Evolutionary conservation across 2,888 invertebrate genomes (phyloP), one percentile per base, ranked within the genome.

Genomic region (Acanthoscelides obtectus): DNA sequence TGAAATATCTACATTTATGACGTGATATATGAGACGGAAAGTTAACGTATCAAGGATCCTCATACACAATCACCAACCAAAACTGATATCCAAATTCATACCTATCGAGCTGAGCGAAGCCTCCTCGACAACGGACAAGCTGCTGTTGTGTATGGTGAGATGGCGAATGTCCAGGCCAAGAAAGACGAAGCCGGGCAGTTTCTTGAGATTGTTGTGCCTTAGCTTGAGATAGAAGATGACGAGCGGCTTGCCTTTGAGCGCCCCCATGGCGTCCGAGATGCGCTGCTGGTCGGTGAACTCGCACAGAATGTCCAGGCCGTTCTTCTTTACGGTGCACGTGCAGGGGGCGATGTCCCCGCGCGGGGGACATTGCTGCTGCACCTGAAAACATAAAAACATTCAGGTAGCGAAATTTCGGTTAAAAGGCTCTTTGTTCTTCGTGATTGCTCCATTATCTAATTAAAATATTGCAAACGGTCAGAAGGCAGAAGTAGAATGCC

Each of bases 191-290:
- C 94, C 93, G 74, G 94, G 94, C 70, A 96, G 87, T 84, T 94
- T 95, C 22, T 93, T 93, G 80, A 96, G 86, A 85, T 92, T 93
- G 84, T 95, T 95, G 86, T 95, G 95, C 72, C 95, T 90, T 73
- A 96, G 87, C 84, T 95, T 96, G 77, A 96, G 87, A 86, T 96
- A 96, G 86, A 94, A 95, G 78, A 96, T 94, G 75, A 95, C 91
- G 81, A 92, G 90, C 76, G 92, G 91, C 82, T 92, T 92, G 74
- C 93, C 92, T 82, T 95, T 94, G 64, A 96, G 88, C 19, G 91
- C 90, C 81, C 91, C 90, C 94, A 95, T 95, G 19, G 95, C 94
- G 84, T 90, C 88, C 74, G 87, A 91, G 83, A 96, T 94, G 81
- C 94, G 93, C 76, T 88, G 88, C 79, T 92, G 89, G 83, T 95